These are phyloP conservation scores for Hyperoplus immaculatus DNA, from an alignment of 2,797 vertebrate genomes.

Conservation along the genomic window DNA sequence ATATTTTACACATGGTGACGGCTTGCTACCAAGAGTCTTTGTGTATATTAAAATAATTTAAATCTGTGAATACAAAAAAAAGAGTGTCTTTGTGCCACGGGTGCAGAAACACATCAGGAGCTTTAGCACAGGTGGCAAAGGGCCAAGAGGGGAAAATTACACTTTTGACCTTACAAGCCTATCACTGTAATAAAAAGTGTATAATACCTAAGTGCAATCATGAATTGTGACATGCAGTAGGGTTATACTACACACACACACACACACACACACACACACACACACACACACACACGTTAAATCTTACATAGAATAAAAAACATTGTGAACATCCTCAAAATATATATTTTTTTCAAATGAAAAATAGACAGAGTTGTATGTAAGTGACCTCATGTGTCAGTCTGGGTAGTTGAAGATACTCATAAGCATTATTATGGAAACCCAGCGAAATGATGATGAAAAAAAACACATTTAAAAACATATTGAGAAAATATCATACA, in stretches of 20 bases:
- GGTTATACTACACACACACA: not conserved
- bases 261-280: too few relatives aligned
- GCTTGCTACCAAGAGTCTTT: slow-evolving; percentile 30
- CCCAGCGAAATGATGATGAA: not conserved
- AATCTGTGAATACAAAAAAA: slow-evolving; percentile 1
- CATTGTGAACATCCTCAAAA: not conserved
- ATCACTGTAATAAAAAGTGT: not conserved
- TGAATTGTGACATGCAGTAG: not conserved
- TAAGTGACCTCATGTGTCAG: not conserved
- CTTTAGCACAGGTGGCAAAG: slow-evolving; percentile 3
- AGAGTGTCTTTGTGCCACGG: not conserved
- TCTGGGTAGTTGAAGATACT: not conserved
- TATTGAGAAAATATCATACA: too few relatives aligned
- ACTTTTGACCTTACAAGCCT: not conserved
- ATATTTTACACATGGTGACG: slow-evolving; percentile 36
- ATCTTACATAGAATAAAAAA: not conserved
- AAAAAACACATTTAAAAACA: not conserved
- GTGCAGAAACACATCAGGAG: not conserved
- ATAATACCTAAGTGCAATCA: not conserved
- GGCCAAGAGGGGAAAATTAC: not conserved
- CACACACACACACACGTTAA: not conserved
- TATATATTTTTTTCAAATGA: too few relatives aligned
- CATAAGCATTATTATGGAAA: not conserved
- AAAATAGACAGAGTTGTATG: not conserved
- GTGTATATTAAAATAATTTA: slow-evolving; percentile 13